Base-by-base conservation (phyloP, 2,888 invertebrate genomes). In the Mechanitis mazaeus region DNA sequence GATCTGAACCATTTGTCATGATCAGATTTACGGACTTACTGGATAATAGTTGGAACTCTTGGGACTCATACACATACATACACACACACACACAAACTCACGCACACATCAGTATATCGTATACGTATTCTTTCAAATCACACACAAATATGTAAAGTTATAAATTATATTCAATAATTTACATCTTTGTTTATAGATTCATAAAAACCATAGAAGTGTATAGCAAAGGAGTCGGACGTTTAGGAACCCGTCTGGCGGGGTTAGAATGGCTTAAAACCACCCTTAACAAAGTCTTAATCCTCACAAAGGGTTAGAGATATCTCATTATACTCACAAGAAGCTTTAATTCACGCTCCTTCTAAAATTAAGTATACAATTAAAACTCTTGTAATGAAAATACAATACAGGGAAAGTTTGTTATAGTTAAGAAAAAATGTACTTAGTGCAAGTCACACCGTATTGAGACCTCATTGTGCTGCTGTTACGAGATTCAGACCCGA, bases 241-340 rank as follows among this genome's bases (percentile, higher is more conserved):
- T 80, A 75, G 78, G 76, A 73, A 57, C 57, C 57, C 84, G 86
- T 84, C 85, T 85, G 86, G 77, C 78, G 75, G 75, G 78, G 81
- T 79, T 85, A 58, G 67, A 78, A 85, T 77, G 79, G 81, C 66
- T 69, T 67, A 68, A 50, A 74, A 77, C 75, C 80, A 80, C 87
- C 88, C 88, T 88, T 87, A 89, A 89, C 89, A 87, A 87, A 89
- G 89, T 89, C 89, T 89, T 88, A 89, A 89, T 90, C 88, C 85
- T 83, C 78, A 83, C 88, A 89, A 89, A 90, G 89, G 89, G 89
- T 89, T 89, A 89, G 79, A 82, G 85, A 86, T 84, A 89, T 88
- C 89, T 88, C 88, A 87, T 87, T 87, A 87, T 79, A 79, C 80
- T 79, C 79, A 75, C 85, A 87, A 89, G 88, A 86, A 87, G 79